Base-by-base conservation (phyloP, 2,113 vertebrate genomes). In the Hemicordylus capensis region DNA sequence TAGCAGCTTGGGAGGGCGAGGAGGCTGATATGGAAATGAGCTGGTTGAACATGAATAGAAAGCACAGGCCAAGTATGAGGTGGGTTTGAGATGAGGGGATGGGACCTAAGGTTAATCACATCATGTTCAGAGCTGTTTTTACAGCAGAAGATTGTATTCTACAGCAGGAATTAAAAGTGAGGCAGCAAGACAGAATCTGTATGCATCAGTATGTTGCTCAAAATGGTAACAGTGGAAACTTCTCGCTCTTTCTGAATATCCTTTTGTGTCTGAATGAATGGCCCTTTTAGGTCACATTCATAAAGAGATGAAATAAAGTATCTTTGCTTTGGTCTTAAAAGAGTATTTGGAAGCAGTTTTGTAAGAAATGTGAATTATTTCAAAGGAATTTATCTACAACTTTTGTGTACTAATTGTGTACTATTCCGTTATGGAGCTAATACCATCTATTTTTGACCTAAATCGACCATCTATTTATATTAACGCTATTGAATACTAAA, bases 101-200 rank as follows among this genome's bases (percentile, higher is more conserved):
- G 89, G 86, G 81, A 89, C 90, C 84, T 78, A 92, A 96, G 95
- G 96, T 96, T 96, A 97, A 97, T 96, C 95, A 93, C 92, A 95
- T 96, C 94, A 95, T 96, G 95, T 97, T 96, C 92, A 70, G 80
- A 89, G 91, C 93, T 94, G 94, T 89, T 96, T 95, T 95, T 93
- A 95, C 90, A 95, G 93, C 90, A 90, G 72, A 92, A 90, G 92
- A 89, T 84, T 89, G 91, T 90, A 94, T 92, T 91, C 2, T 1
- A 17, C 67, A 74, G 92, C 86, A 92, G 90, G 92, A 91, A 93
- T 95, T 93, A 95, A 93, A 95, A 90, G 64, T 83, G 86, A 95
- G 87, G 90, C 42, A 92, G 93, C 85, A 90, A 95, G 83, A 74
- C 83, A 74, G 76, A 59, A 83, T 42, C 51, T 93, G 89, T 44